Percentiles rank a stretch among this genome's conserved stretches.
These are phyloP conservation scores for Hermaeophaga mercurialis DNA, from an alignment of 2,888 invertebrate species.

Conservation along the genomic window DNA sequence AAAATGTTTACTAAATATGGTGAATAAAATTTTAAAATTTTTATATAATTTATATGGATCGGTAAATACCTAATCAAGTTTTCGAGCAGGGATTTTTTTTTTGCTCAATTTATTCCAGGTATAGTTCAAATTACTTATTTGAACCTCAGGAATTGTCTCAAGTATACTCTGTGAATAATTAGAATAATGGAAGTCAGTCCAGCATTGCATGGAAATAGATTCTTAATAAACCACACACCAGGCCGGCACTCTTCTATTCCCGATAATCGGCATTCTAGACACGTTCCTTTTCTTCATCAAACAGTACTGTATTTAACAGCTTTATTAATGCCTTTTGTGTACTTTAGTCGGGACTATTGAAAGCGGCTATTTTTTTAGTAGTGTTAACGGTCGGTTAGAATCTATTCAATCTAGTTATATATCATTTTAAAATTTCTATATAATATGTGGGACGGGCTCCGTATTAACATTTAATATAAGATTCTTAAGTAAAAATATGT, in stretches of 20 bases:
- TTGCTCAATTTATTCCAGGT: no score
- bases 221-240: conserved; percentile 22
- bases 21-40: no score
- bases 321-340: conserved; percentile 43
- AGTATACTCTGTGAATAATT: conserved; percentile 18
- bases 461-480: no score
- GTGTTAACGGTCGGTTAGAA: background rate
- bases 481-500: no score
- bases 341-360: conserved; percentile 24
- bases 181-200: conserved; percentile 10
- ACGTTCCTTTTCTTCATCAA: conserved; percentile 34
- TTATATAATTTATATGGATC: no score
- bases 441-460: no score
- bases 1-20: no score
- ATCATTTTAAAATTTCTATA: no score
- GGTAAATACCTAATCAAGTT: no score
- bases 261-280: conserved; percentile 21
- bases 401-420: no score
- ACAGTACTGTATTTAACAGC: conserved; percentile 41
- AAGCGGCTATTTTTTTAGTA: conserved; percentile 15
- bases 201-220: conserved; percentile 21
- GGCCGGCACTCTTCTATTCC: conserved; percentile 20
- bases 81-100: no score
- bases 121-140: conserved; percentile 5
- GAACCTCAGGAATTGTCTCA: conserved; percentile 1